phyloP scores from a whole-genome alignment of 1,140 invertebrate genomes.

The Patella vulgata region DNA sequence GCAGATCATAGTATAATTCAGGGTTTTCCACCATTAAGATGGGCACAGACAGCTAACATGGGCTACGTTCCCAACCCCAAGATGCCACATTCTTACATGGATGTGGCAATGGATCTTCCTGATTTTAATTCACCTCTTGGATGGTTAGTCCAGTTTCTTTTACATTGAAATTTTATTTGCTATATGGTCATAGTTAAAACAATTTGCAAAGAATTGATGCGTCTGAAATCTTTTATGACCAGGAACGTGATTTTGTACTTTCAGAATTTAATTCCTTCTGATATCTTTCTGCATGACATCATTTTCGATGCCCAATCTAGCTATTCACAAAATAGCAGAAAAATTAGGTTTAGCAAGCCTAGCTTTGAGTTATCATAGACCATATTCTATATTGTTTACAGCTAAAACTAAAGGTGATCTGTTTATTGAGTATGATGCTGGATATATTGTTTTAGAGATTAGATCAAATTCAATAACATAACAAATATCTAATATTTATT shows the following conservation, averaged over 20 bases:
- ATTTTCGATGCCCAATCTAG: too few relatives aligned
- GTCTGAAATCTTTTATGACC: too few relatives aligned
- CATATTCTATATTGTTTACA: constrained; percentile 20
- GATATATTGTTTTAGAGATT: constrained; percentile 28
- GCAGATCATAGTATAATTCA: background rate
- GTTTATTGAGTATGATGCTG: constrained; percentile 20
- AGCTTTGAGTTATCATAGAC: constrained; percentile 28
- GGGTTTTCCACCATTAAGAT: constrained; percentile 26
- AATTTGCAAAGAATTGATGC: too few relatives aligned
- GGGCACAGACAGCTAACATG: constrained; percentile 36
- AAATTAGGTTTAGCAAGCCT: constrained; percentile 32
- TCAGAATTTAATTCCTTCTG: too few relatives aligned
- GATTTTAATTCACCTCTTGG: constrained; percentile 29
- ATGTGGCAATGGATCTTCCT: constrained; percentile 37
- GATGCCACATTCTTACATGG: constrained; percentile 35
- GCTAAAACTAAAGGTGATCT: background rate
- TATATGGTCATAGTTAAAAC: too few relatives aligned
- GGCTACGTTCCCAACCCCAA: constrained; percentile 32
- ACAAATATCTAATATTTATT: too few relatives aligned
- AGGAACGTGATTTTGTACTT: too few relatives aligned
- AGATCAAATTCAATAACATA: too few relatives aligned
- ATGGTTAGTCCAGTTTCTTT: constrained; percentile 19
- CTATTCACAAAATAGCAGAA: constrained; percentile 31
- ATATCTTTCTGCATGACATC: too few relatives aligned
- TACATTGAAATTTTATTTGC: too few relatives aligned